Conservation (phyloP, 2,797 vertebrate genomes). For the Manis pentadactyla region DNA sequence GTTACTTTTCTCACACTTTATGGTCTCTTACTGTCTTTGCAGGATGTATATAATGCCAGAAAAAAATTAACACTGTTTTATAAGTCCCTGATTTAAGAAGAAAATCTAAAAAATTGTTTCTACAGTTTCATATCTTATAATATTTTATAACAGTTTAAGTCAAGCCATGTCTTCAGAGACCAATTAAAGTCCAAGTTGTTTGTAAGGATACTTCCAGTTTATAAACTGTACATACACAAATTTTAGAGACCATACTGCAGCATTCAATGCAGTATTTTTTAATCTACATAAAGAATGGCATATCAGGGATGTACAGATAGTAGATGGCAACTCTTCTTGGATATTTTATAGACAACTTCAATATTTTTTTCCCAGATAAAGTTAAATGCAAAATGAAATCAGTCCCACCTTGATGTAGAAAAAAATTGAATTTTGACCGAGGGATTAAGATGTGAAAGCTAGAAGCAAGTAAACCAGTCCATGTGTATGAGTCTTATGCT, state of each 20-base stretch:
- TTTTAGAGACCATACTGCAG: background rate
- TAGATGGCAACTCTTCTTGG: background rate
- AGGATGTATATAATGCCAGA: background rate
- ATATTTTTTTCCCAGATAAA: background rate
- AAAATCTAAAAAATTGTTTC: background rate
- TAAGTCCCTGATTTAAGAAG: background rate
- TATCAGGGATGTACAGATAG: background rate
- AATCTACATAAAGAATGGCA: background rate
- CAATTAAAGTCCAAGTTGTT: slow-evolving; percentile 5
- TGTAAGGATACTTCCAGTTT: slow-evolving; percentile 18
- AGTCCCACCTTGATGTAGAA: background rate
- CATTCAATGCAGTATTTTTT: background rate
- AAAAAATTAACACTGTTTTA: background rate
- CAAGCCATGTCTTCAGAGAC: slow-evolving; percentile 5
- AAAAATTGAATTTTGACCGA: background rate
- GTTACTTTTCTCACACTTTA: background rate
- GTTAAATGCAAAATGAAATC: slow-evolving; percentile 25
- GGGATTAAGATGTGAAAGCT: background rate
- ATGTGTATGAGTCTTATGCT: background rate
- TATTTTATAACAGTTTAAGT: background rate
- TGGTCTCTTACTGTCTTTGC: background rate
- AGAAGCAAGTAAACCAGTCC: background rate
- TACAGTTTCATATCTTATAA: background rate
- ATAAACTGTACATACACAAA: background rate
- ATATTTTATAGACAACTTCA: background rate